These are phyloP conservation scores for Dasyprocta punctata DNA, from an alignment of 2,113 vertebrate species.

Conservation along the genomic window DNA sequence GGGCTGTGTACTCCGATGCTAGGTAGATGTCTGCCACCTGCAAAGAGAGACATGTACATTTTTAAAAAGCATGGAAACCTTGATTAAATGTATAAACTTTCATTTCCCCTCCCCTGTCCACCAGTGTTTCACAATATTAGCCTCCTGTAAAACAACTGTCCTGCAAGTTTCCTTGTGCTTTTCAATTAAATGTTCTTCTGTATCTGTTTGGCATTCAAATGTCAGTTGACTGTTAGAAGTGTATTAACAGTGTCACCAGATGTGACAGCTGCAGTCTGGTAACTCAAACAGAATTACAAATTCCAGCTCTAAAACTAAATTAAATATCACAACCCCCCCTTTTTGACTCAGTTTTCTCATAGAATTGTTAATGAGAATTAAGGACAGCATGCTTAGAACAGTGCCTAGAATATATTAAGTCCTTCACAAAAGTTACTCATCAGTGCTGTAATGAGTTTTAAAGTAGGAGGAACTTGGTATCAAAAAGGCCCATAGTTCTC, in stretches of 20 bases:
- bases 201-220: not conserved
- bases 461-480: not conserved
- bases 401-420: not conserved
- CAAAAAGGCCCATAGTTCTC: conserved; percentile 11
- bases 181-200: not conserved
- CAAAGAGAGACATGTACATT: not conserved
- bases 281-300: not conserved
- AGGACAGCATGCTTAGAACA: not conserved
- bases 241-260: not conserved
- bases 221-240: not conserved
- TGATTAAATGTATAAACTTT: not conserved
- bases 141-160: not conserved
- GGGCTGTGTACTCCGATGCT: conserved; percentile 86
- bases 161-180: not conserved
- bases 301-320: not conserved
- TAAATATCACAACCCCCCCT: not conserved
- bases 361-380: not conserved
- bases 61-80: conserved; percentile 3
- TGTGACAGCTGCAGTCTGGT: not conserved
- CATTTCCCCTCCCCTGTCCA: no score
- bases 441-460: not conserved
- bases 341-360: not conserved
- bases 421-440: conserved; percentile 1
- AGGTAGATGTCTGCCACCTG: conserved; percentile 92
- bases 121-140: not conserved